Conservation (phyloP, 1,140 invertebrate genomes). For the Drosophila yakuba region DNA sequence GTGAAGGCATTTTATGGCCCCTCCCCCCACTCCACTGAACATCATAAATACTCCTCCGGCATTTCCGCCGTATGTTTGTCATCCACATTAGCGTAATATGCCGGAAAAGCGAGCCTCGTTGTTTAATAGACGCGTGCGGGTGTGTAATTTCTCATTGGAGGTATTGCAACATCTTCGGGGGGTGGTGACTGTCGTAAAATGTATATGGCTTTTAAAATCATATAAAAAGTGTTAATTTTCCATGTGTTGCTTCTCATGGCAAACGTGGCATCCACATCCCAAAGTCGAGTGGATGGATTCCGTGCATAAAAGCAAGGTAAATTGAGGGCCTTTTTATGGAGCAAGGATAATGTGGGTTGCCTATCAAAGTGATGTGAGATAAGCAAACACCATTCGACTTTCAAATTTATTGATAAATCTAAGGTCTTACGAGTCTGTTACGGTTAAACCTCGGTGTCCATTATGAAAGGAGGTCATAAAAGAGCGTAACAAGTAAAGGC, state of each 20-base stretch:
- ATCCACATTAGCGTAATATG: constrained; percentile 73
- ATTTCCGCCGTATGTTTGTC: constrained; percentile 23
- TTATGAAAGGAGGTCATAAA: constrained; percentile 19
- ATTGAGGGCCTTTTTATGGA: constrained; percentile 59
- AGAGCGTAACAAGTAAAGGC: constrained; percentile 24
- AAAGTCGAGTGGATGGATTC: constrained; percentile 24
- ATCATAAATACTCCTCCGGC: constrained; percentile 4
- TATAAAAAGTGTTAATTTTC: constrained; percentile 82
- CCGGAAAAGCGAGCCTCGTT: constrained; percentile 59
- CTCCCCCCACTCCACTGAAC: constrained; percentile 15
- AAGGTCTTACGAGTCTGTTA: constrained; percentile 57
- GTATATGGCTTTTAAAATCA: constrained; percentile 77
- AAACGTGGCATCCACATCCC: not conserved
- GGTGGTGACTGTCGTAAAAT: constrained; percentile 66
- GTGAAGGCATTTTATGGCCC: constrained; percentile 50
- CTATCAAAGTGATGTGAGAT: constrained; percentile 50
- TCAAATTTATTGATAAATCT: constrained; percentile 80
- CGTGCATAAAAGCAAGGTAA: constrained; percentile 61
- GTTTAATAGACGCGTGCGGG: constrained; percentile 55
- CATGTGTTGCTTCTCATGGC: constrained; percentile 58
- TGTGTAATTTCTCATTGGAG: not conserved
- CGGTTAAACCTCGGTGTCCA: constrained; percentile 15
- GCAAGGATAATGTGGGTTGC: constrained; percentile 62
- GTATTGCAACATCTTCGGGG: constrained; percentile 37
- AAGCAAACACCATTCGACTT: constrained; percentile 55